phyloP scores from a whole-genome alignment of 2,888 invertebrate genomes.

The Melinaea menophilus region DNA sequence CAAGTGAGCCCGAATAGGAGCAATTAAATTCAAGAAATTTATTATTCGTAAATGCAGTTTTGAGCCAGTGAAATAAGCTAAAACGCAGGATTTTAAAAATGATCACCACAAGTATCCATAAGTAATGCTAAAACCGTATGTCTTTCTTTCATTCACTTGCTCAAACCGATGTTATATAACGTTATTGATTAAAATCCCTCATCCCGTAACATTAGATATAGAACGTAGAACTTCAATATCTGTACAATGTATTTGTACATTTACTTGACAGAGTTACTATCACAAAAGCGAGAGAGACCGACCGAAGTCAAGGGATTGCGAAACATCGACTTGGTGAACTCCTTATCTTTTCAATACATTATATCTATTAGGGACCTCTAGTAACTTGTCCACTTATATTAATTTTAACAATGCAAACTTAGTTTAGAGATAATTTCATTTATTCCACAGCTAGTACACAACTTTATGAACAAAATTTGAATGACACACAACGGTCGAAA shows the following conservation, averaged over 20 bases:
- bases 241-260: slow-evolving; percentile 26
- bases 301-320: slow-evolving; percentile 61
- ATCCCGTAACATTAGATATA: slow-evolving; percentile 24
- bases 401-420: slow-evolving; percentile 67
- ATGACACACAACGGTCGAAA: slow-evolving; percentile 28
- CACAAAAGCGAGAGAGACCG: slow-evolving; percentile 56
- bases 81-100: neutral
- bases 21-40: slow-evolving; percentile 39
- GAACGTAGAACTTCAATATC: slow-evolving; percentile 15
- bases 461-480: slow-evolving; percentile 36
- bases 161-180: slow-evolving; percentile 17
- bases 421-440: slow-evolving; percentile 58
- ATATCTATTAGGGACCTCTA: slow-evolving; percentile 64
- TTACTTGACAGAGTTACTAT: slow-evolving; percentile 28
- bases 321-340: slow-evolving; percentile 66
- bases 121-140: neutral
- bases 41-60: slow-evolving; percentile 48
- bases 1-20: slow-evolving; percentile 49
- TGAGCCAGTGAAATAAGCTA: slow-evolving; percentile 42
- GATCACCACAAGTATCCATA: neutral
- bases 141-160: slow-evolving; percentile 19
- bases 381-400: slow-evolving; percentile 54
- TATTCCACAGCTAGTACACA: slow-evolving; percentile 48
- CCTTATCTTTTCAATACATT: slow-evolving; percentile 69
- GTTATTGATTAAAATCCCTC: slow-evolving; percentile 13